Conservation (phyloP, 2,113 vertebrate genomes). For the Pantherophis guttatus region DNA sequence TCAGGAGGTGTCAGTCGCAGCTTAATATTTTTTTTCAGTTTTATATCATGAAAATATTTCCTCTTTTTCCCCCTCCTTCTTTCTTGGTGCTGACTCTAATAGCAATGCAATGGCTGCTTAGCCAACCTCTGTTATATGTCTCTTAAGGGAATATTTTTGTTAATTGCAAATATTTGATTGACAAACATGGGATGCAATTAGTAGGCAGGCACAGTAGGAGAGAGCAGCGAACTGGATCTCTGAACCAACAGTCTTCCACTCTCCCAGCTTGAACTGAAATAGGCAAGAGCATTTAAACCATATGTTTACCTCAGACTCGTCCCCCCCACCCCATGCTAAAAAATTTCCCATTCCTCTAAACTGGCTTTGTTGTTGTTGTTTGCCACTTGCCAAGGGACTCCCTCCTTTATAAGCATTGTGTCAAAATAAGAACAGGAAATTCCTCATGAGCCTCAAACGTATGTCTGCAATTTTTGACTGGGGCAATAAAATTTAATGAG, state of each 20-base stretch:
- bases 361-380: constrained; percentile 65
- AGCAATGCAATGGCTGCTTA: constrained; percentile 69
- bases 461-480: constrained; percentile 61
- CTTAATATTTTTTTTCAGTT: constrained; percentile 69
- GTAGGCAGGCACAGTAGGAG: constrained; percentile 82
- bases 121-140: constrained; percentile 73
- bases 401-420: constrained; percentile 63
- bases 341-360: constrained; percentile 72
- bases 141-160: constrained; percentile 86
- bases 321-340: constrained; percentile 48
- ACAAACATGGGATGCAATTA: constrained; percentile 93
- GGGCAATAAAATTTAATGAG: constrained; percentile 69
- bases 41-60: constrained; percentile 29
- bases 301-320: constrained; percentile 81
- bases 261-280: constrained; percentile 86
- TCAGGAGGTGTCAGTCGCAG: constrained; percentile 64
- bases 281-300: constrained; percentile 83
- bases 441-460: constrained; percentile 62
- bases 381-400: constrained; percentile 64
- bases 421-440: constrained; percentile 68
- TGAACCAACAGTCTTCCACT: constrained; percentile 86
- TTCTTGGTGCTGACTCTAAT: constrained; percentile 61
- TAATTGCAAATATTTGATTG: constrained; percentile 93
- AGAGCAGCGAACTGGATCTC: constrained; percentile 90
- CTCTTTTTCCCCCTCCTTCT: constrained; percentile 24